A percentile compares a stretch with the other conserved stretches of the same genome.
Evolutionary conservation across 1,140 invertebrate species (phyloP).

Genomic region (Drosophila guanche): DNA sequence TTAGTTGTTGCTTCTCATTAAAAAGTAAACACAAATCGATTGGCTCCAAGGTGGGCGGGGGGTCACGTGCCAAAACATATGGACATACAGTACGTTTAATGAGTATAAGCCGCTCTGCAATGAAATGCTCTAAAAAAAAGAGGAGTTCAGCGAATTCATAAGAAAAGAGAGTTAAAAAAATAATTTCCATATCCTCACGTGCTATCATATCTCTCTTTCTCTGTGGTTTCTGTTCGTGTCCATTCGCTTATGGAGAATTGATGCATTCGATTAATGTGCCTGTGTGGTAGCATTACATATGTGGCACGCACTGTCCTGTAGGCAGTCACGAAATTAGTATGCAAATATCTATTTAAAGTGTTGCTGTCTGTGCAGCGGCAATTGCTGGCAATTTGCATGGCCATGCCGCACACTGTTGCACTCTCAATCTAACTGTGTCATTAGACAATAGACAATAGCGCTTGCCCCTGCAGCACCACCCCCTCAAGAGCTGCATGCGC

Average conservation of each 20-base stretch:
- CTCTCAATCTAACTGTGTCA: slow-evolving; percentile 43
- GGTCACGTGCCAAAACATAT: slow-evolving; percentile 54
- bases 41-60: slow-evolving; percentile 18
- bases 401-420: slow-evolving; percentile 21
- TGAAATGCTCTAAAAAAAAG: no score
- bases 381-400: slow-evolving; percentile 70
- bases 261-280: no score
- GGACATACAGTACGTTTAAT: slow-evolving; percentile 20
- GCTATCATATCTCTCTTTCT: no score
- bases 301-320: no score
- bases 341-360: not conserved
- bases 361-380: slow-evolving; percentile 30
- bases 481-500: not conserved
- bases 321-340: no score
- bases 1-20: slow-evolving; percentile 60
- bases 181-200: no score
- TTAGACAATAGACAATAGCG: slow-evolving; percentile 46
- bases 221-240: no score
- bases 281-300: no score
- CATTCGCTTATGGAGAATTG: no score
- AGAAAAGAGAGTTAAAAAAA: no score
- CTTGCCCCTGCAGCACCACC: not conserved
- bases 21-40: slow-evolving; percentile 65
- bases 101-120: not conserved
- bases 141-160: no score